These are phyloP conservation scores for Platanista minor DNA, from an alignment of 2,113 vertebrate species.

Conservation along the genomic window DNA sequence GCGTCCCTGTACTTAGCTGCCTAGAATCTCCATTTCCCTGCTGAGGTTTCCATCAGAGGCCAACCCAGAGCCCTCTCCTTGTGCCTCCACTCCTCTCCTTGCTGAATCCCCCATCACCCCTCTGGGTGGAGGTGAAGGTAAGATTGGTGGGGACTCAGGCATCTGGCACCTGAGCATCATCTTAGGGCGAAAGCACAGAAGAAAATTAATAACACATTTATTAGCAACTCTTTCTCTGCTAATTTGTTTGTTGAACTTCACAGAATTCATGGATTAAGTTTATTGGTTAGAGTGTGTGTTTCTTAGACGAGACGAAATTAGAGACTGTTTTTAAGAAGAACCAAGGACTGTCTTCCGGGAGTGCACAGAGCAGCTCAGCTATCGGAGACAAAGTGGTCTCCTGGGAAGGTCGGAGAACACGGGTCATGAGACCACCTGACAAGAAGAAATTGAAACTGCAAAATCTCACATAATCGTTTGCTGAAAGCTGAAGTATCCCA, in stretches of 20 bases:
- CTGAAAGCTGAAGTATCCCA: not conserved
- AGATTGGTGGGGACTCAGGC: not conserved
- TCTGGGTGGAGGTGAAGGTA: no score
- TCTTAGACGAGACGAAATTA: not conserved
- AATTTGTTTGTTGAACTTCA: not conserved
- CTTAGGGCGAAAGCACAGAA: not conserved
- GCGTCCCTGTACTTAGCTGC: not conserved
- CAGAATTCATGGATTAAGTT: not conserved
- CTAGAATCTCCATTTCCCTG: not conserved
- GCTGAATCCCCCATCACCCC: not conserved
- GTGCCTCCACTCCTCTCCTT: not conserved
- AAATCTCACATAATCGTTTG: not conserved
- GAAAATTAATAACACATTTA: not conserved
- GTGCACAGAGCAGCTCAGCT: not conserved
- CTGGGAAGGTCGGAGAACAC: not conserved
- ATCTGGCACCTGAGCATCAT: not conserved
- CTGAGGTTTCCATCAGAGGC: not conserved
- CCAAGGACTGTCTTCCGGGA: not conserved
- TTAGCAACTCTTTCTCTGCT: not conserved
- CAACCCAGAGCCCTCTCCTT: rapidly evolving
- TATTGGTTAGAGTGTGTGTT: not conserved
- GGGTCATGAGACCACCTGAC: not conserved
- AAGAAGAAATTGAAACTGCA: not conserved
- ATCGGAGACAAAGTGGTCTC: not conserved
- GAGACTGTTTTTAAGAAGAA: not conserved